Percentiles rank a stretch among this genome's conserved stretches.
These are phyloP conservation scores for Ficedula albicollis DNA, from an alignment of 2,797 vertebrate genomes.

Conservation along the genomic window DNA sequence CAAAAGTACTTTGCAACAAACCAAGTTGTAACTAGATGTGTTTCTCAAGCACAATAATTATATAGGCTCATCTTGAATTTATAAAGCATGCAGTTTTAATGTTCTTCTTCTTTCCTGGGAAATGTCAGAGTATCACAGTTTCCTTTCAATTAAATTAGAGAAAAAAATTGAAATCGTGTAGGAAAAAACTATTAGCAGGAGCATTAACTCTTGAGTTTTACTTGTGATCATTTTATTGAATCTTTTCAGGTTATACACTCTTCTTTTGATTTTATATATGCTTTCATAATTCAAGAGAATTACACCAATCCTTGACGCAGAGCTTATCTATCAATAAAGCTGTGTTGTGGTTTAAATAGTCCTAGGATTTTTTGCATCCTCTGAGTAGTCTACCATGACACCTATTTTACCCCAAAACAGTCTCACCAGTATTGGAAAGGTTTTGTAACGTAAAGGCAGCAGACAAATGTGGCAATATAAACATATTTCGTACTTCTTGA, in stretches of 20 bases:
- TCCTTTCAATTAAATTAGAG: not conserved
- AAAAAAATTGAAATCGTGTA: not conserved
- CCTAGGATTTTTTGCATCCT: not conserved
- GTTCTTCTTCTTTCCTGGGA: not conserved
- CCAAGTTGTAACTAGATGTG: not conserved
- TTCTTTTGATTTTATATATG: not conserved
- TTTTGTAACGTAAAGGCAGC: not conserved
- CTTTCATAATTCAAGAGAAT: not conserved
- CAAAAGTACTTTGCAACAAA: not conserved
- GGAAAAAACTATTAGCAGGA: not conserved
- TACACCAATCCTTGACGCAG: not conserved
- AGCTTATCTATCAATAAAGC: not conserved
- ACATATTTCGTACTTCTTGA: not conserved
- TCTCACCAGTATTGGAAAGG: rapidly evolving
- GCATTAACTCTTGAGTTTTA: not conserved
- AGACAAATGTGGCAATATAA: not conserved
- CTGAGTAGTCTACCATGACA: not conserved
- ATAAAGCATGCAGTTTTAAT: not conserved
- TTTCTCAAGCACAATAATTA: not conserved
- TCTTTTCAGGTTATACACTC: not conserved
- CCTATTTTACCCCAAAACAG: not conserved
- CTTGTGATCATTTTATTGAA: not conserved
- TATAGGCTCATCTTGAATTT: not conserved
- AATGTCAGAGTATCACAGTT: not conserved
- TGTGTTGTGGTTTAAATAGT: not conserved